A percentile compares a stretch with the other conserved stretches of the same genome.
Evolutionary conservation across 2,113 vertebrate genomes (phyloP).

Genomic region (Chloropsis hardwickii): DNA sequence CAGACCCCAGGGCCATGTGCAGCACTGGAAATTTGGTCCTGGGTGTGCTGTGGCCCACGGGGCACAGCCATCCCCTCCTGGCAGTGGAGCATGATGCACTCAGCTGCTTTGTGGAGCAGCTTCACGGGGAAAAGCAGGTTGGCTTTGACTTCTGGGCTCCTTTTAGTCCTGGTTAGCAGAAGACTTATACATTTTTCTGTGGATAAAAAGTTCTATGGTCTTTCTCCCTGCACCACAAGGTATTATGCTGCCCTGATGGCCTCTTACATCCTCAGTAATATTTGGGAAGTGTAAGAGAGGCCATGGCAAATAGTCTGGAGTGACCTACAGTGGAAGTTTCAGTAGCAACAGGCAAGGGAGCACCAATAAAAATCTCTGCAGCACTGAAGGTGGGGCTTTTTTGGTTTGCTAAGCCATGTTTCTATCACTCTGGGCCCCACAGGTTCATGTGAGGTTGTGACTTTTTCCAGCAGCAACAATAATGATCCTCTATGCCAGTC

Average conservation of each 20-base stretch:
- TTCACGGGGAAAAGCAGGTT: not conserved
- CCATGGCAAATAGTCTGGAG: not conserved
- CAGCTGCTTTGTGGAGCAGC: not conserved
- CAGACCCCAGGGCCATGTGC: not conserved
- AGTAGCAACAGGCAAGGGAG: not conserved
- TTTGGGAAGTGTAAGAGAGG: not conserved
- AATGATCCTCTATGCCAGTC: fast-evolving
- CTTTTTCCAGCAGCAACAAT: not conserved
- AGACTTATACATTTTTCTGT: not conserved
- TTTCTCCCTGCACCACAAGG: not conserved
- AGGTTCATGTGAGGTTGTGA: fast-evolving
- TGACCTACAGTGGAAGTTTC: not conserved
- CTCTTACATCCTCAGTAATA: not conserved
- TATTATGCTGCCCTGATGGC: fast-evolving
- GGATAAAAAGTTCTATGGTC: not conserved
- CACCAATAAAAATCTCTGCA: not conserved
- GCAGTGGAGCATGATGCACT: not conserved
- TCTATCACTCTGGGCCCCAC: not conserved
- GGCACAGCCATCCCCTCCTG: not conserved
- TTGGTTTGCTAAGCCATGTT: not conserved
- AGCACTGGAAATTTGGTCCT: not conserved
- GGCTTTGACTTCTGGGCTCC: not conserved
- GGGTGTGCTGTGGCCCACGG: fast-evolving
- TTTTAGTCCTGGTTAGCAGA: not conserved
- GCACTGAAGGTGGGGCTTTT: no score